A percentile compares a stretch with the other conserved stretches of the same genome.
These are phyloP conservation scores for Rugalucina vietnamica DNA, from an alignment of 2,888 invertebrate genomes.

Conservation along the genomic window DNA sequence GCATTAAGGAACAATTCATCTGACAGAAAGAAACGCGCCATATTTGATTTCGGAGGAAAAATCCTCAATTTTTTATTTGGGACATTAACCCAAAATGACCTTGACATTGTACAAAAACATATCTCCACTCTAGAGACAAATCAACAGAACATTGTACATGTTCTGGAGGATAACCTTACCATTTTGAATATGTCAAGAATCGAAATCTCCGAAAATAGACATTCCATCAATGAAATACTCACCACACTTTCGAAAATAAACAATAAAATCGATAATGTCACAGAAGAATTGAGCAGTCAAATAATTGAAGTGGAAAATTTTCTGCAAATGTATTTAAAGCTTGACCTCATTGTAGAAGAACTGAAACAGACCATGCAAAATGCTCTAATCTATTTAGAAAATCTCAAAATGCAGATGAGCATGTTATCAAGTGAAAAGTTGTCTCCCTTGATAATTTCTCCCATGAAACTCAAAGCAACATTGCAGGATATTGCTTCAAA, in stretches of 20 bases:
- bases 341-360: background rate
- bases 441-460: background rate
- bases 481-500: background rate
- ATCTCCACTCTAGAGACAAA: background rate
- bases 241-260: background rate
- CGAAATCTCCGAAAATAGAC: background rate
- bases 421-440: background rate
- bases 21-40: background rate
- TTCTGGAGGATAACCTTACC: background rate
- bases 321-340: background rate
- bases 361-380: background rate
- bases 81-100: background rate
- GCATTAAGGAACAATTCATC: background rate
- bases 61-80: background rate
- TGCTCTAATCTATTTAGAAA: background rate
- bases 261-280: background rate
- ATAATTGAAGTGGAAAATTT: background rate
- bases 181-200: background rate
- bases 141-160: background rate
- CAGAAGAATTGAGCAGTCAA: background rate
- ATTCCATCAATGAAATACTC: background rate
- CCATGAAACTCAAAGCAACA: background rate
- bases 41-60: background rate
- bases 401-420: background rate
- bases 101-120: background rate